Evolutionary conservation across 2,113 vertebrate genomes (phyloP), one percentile per base, ranked within the genome.

Genomic region (Heteronetta atricapilla): DNA sequence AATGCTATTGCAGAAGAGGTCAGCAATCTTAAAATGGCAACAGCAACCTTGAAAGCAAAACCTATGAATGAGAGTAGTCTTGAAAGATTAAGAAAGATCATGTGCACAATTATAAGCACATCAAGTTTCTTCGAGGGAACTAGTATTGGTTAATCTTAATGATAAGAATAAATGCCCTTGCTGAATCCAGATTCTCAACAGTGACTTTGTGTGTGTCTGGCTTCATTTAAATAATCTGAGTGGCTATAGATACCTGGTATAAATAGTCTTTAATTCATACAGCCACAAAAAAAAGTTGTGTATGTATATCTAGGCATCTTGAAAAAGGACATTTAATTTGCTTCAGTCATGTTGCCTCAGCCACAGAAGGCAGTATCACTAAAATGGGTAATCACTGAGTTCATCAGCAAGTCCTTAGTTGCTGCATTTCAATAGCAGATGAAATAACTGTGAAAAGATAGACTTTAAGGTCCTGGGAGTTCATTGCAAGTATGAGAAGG

Each of bases 81-180:
- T 69, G 17, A 90, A 86, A 86, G 50, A 88, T 66, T 85, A 62
- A 66, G 74, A 56, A 75, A 82, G 31, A 66, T 63, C 46, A 76
- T 64, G 28, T 87, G 34, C 17, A 28, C 63, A 70, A 84, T 70
- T 69, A 13, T 62, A 88, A 83, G 40, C 53, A 66, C 16, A 34
- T 82, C n/a, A 59, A 4, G 69, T 83, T 82, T 86, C 50, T 70
- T 76, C 31, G 70, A 50, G 34, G 31, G 18, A 83, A 36, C 33
- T 28, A 56, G 59, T 53, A 82, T 46, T n/a, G 55, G 44, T 26
- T 86, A 91, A 80, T 87, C 23, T 85, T 59, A 89, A 67, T 46
- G 31, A 75, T 50, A 48, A 70, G 46, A 80, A 63, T 76, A 76
- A 91, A 82, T 64, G 22, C 3, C 36, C 20, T 63, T 94, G 58